A percentile compares a stretch with the other conserved stretches of the same genome.
Evolutionary conservation across 2,888 invertebrate genomes (phyloP).

Genomic region (Lacanobia oleracea): DNA sequence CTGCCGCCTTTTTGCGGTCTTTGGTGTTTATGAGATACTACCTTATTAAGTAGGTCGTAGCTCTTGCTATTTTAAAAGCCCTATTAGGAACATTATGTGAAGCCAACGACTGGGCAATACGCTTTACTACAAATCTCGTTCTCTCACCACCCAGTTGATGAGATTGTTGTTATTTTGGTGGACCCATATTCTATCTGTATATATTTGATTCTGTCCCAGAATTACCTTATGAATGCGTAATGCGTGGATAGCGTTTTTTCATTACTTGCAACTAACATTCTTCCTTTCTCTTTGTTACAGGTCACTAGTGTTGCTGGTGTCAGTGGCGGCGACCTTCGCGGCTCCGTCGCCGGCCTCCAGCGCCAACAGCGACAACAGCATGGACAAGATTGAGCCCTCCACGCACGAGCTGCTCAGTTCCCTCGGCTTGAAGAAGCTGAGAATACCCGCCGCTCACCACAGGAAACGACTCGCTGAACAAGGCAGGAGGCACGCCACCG

Average conservation of each 20-base stretch:
- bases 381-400: constrained; percentile 85
- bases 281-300: constrained; percentile 78
- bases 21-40: constrained; percentile 17
- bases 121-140: constrained; percentile 1
- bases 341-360: constrained; percentile 74
- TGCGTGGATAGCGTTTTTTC: not conserved
- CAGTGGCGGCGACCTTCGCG: constrained; percentile 75
- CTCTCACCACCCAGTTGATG: not conserved
- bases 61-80: constrained; percentile 7
- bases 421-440: constrained; percentile 93
- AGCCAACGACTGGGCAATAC: not conserved
- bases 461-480: constrained; percentile 95
- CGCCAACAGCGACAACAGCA: constrained; percentile 73
- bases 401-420: constrained; percentile 93
- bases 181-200: not conserved
- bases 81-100: constrained; percentile 2
- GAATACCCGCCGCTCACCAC: constrained; percentile 94
- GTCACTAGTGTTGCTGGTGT: constrained; percentile 75
- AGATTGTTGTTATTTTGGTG: not conserved
- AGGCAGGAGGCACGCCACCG: constrained; percentile 93
- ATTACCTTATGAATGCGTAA: not conserved
- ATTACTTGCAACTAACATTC: constrained; percentile 16
- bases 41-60: constrained; percentile 23
- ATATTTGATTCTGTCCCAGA: not conserved
- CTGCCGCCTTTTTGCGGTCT: constrained; percentile 26